Evolutionary conservation across 2,888 invertebrate species (phyloP), one percentile per base, ranked within the genome.

Genomic region (Cheilosia variabilis): DNA sequence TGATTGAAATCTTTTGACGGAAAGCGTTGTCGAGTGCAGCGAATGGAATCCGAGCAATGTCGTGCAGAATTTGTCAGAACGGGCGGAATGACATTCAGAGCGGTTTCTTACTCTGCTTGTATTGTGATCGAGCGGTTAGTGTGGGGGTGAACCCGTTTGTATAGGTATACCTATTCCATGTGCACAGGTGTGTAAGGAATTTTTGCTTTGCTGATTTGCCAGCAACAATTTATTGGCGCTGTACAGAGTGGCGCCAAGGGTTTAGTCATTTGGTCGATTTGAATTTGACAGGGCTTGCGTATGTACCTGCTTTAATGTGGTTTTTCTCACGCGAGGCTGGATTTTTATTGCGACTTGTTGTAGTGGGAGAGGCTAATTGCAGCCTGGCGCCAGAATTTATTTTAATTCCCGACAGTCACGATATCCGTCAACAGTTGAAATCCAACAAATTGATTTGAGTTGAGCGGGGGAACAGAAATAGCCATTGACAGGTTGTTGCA

Each of bases 1-100:
- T 65, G 75, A 76, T 76, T 71, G 75, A 86, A 66, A 62, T 76
- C 75, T 41, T 68, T 76, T 75, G 69, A 76, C 45, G 43, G 34
- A 9, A 9, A 73, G 41, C 65, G 43, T 43, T 50, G 17, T 63
- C 24, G 52, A 24, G 41, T 19, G 13, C n/a, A 55, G 27, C 27
- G 58, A 60, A 66, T 65, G 60, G 71, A 52, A 86, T 86, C 37
- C 34, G 7, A 69, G 47, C 22, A 69, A 83, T 68, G 79, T 58
- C 31, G 52, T 19, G 57, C 66, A 43, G 69, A 69, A 73, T 73
- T 69, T 73, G 75, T 63, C 68, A 57, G 83, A 66, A 58, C 50
- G 53, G 3, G 22, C 17, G 53, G 77, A 75, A 69, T 75, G 79
- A 47, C 73, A 69, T 50, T 37, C 10, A 52, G 31, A 57, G 27